phyloP scores from a whole-genome alignment of 2,888 invertebrate species.

The Ennomos erosarius region DNA sequence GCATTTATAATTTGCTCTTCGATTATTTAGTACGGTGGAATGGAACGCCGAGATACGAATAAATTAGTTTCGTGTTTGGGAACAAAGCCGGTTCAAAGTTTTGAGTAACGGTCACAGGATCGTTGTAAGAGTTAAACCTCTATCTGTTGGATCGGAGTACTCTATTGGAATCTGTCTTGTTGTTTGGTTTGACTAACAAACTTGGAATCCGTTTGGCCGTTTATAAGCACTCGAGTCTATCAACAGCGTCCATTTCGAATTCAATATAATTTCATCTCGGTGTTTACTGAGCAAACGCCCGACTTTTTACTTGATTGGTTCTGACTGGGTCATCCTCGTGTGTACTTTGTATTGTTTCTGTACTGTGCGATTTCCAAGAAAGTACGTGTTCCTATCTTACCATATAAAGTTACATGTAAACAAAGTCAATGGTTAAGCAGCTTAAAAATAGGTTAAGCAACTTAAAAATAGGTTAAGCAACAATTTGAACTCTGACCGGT shows the following conservation, averaged over 20 bases:
- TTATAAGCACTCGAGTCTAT: conserved; percentile 36
- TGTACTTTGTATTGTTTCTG: too few species aligned
- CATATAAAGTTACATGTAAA: too few species aligned
- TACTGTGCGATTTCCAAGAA: too few species aligned
- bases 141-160: conserved; percentile 65
- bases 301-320: conserved; percentile 1
- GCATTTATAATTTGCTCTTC: conserved; percentile 84
- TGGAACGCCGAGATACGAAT: conserved; percentile 78
- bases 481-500: conserved; percentile 57
- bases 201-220: conserved; percentile 50
- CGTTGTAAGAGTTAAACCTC: conserved; percentile 73
- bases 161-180: conserved; percentile 65
- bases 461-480: conserved; percentile 44
- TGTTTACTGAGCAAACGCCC: conserved; percentile 8
- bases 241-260: conserved; percentile 25
- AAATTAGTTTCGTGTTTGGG: conserved; percentile 84
- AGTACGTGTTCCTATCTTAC: too few species aligned
- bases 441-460: conserved; percentile 38
- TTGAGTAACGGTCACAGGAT: conserved; percentile 81
- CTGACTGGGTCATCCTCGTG: neutral
- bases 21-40: conserved; percentile 80
- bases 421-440: conserved; percentile 21
- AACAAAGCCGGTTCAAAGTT: conserved; percentile 80
- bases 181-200: conserved; percentile 56
- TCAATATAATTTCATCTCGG: conserved; percentile 24